phyloP scores from a whole-genome alignment of 2,797 vertebrate species.

The Neostethus bicornis region DNA sequence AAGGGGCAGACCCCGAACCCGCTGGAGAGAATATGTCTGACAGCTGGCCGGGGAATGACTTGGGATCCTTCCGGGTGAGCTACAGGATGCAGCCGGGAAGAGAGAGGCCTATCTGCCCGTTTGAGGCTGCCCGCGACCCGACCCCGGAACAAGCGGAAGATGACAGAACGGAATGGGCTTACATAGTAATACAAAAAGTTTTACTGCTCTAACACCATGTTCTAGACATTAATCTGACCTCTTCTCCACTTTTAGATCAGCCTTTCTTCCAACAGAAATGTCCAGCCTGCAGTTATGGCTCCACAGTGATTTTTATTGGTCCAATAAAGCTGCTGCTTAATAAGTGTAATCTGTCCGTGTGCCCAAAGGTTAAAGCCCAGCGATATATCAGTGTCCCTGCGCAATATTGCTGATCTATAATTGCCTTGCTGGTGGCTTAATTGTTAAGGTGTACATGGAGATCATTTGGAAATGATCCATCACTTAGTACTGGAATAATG shows the following conservation, averaged over 20 bases:
- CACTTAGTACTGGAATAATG: conserved; percentile 84
- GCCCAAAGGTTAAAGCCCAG: conserved; percentile 80
- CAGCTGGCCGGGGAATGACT: too few species aligned
- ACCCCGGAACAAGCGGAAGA: too few species aligned
- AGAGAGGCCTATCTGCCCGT: too few species aligned
- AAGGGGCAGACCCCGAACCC: too few species aligned
- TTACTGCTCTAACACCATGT: neutral
- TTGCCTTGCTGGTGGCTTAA: conserved; percentile 83
- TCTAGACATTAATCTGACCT: conserved; percentile 19
- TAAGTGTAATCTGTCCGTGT: conserved; percentile 73
- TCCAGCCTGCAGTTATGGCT: conserved; percentile 59
- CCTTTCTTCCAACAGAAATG: conserved; percentile 34
- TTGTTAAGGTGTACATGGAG: conserved; percentile 81
- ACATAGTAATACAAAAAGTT: neutral
- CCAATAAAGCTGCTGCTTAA: conserved; percentile 79
- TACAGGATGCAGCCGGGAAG: too few species aligned
- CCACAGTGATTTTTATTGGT: conserved; percentile 76
- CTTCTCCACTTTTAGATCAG: conserved; percentile 8
- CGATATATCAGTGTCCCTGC: conserved; percentile 81
- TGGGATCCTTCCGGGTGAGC: too few species aligned
- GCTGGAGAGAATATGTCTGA: too few species aligned
- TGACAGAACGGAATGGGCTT: too few species aligned
- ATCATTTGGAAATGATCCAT: conserved; percentile 85
- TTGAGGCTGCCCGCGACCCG: too few species aligned
- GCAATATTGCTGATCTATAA: conserved; percentile 81